Base-by-base conservation (phyloP, 2,797 vertebrate species). In the Zalophus californianus region DNA sequence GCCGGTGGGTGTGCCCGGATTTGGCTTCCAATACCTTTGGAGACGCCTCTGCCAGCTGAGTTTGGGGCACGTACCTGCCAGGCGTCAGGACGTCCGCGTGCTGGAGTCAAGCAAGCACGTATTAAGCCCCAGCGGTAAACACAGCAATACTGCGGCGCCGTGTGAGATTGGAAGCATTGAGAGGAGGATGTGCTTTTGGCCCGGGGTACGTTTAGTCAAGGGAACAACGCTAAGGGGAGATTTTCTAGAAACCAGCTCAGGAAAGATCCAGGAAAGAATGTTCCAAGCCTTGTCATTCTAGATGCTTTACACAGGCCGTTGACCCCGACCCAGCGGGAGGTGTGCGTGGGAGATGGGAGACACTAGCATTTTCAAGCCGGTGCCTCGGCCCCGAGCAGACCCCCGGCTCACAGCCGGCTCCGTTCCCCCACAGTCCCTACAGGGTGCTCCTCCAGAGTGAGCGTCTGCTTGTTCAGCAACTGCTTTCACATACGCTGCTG, bases 21-120 rank as follows among this genome's bases (percentile, higher is more conserved):
- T 20, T 38, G 23, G 29, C 70, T 60, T 79, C 38, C 9, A 5
- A 50, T 32, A 11, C 8, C 27, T 32, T 13, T 35, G 72, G 9
- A 27, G 1, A 9, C n/a, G n/a, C 54, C 38, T 60, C 38, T 35
- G 14, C 20, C 7, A 4, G 18, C 15, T 35, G 35, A 20, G 58
- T 20, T 75, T 64, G 6, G 29, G 8, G 23, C 0, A 12, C 13
- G 0, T 27, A 64, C 16, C 32, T 3, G 15, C 44, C 73, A 50
- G 41, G 44, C 44, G 15, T 27, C 44, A 15, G 25, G 72, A 27
- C 0, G 0, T 44, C 25, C 3, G 7, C 0, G 1, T 1, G 27
- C 44, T 14, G 21, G 25, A 75, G 73, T 29, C 16, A 2, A 5
- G 44, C 73, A 50, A 58, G 1, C 4, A 38, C 15, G 54, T 41